Base-by-base conservation (phyloP, 2,888 invertebrate species). In the Polylopha cassiicola region DNA sequence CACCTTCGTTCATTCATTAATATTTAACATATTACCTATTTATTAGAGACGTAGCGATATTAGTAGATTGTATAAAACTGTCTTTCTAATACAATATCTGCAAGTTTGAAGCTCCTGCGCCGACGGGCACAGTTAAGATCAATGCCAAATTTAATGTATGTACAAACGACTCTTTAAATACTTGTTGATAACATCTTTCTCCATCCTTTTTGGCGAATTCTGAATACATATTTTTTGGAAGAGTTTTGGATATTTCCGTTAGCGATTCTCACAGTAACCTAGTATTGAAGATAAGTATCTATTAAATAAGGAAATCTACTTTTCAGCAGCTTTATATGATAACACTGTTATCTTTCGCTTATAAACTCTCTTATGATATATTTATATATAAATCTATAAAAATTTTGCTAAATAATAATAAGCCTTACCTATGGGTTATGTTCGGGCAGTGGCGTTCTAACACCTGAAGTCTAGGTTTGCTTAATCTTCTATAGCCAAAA, bases 171-270 rank as follows among this genome's bases (percentile, higher is more conserved):
- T 53, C 48, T 52, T 54, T 54, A 50, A 54, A 51, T 45, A 49
- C 31, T 39, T 52, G 51, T 44, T 53, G 42, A 54, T 47, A 50
- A 55, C 46, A 55, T 63, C 51, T 53, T 46, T 58, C 55, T 59
- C 62, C 61, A 69, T 65, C 53, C 54, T 65, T 66, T 58, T 58
- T 62, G 60, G 65, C 59, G 59, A 65, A 68, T 66, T 68, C 66
- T 61, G 62, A 68, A 65, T 63, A 61, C 53, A 65, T 71, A 69
- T 76, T 71, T 77, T 78, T 78, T 78, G 70, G 75, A 78, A 57
- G 66, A 71, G 63, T 79, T 77, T 77, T 77, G 75, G 75, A 77
- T 77, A 77, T 70, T 72, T 76, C 77, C 75, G 65, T 73, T 70
- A 76, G 70, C 64, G 55, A 70, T 62, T 69, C 61, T 72, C 72